Evolutionary conservation across 2,113 vertebrate species (phyloP).

Genomic region (Ctenomys sociabilis): DNA sequence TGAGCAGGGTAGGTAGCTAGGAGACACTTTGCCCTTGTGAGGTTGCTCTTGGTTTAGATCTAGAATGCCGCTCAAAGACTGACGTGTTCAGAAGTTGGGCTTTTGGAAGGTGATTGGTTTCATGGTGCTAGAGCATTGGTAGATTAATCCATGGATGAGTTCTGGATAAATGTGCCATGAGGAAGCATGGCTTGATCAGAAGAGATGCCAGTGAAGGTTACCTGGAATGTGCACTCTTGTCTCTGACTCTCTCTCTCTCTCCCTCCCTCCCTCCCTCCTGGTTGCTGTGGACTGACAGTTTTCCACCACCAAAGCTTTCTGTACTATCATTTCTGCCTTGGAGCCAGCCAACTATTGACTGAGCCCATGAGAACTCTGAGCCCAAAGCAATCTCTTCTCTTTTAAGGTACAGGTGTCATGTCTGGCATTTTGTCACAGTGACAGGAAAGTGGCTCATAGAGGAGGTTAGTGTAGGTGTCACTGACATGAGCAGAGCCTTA

Average conservation of each 20-base stretch:
- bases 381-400: not conserved
- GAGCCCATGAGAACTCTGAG: not conserved
- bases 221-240: not conserved
- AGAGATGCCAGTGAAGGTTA: not conserved
- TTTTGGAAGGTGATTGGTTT: not conserved
- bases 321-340: not conserved
- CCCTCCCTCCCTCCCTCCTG: not conserved
- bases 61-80: not conserved
- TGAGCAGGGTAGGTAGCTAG: not conserved
- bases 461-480: not conserved
- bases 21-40: too few species aligned
- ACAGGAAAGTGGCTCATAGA: not conserved
- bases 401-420: not conserved
- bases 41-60: not conserved
- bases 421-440: not conserved
- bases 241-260: not conserved
- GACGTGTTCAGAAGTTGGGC: not conserved
- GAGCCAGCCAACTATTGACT: not conserved
- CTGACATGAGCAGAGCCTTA: not conserved
- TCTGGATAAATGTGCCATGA: not conserved
- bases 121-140: not conserved
- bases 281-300: not conserved
- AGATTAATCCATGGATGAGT: not conserved
- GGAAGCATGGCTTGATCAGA: not conserved
- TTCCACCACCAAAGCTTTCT: not conserved